A percentile compares a stretch with the other conserved stretches of the same genome.
These are phyloP conservation scores for Calliopum simillimum DNA, from an alignment of 2,888 invertebrate genomes.

Conservation along the genomic window DNA sequence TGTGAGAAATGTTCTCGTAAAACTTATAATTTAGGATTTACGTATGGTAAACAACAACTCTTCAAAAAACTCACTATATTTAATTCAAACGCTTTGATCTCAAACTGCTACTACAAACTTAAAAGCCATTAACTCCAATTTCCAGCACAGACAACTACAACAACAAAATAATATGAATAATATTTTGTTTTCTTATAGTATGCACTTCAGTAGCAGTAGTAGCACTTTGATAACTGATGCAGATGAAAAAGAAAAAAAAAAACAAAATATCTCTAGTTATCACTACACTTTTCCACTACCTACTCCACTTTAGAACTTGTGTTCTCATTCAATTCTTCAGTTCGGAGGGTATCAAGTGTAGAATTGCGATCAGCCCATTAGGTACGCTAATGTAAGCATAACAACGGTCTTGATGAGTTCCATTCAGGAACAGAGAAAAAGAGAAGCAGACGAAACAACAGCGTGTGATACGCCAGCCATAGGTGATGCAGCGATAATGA, in stretches of 20 bases:
- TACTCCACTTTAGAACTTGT: no score
- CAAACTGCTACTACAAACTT: background rate
- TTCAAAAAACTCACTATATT: no score
- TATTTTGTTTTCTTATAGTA: slow-evolving; percentile 12
- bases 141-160: background rate
- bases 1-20: no score
- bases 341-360: background rate
- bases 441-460: background rate
- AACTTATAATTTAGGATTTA: no score
- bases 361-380: slow-evolving; percentile 55
- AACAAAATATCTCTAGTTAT: background rate
- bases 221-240: background rate
- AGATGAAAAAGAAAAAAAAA: background rate
- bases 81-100: background rate
- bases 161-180: slow-evolving; percentile 1
- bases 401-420: slow-evolving; percentile 39
- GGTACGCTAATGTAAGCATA: slow-evolving; percentile 61
- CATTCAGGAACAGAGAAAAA: slow-evolving; percentile 8
- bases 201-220: slow-evolving; percentile 10
- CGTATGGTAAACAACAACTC: no score
- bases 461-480: no score
- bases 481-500: slow-evolving; percentile 13
- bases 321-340: background rate
- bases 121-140: background rate
- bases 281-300: background rate